Base-by-base conservation (phyloP, 1,140 invertebrate species). In the Drosophila albomicans region DNA sequence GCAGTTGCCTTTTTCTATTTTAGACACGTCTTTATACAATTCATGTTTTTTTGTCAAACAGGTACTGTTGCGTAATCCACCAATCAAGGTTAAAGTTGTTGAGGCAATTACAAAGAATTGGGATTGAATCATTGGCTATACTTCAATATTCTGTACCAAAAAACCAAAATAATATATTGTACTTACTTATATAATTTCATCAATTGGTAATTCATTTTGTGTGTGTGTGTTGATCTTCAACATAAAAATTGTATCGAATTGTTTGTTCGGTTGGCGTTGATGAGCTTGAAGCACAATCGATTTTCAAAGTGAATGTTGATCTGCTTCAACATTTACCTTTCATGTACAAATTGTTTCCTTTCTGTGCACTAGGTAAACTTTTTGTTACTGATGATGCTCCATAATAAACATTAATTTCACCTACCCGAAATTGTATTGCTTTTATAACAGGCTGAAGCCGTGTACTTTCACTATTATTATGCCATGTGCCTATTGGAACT, bases 221-320 rank as follows among this genome's bases (percentile, higher is more conserved):
- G 1, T 48, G 11, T 5, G 4, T 5, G 4, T 13, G 13, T 7
- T 3, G 7, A 49, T 45, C 43, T 11, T n/a, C 20, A 67, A 52
- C 46, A 51, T 48, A 59, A 48, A 61, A 63, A 78, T 67, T 81
- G 54, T 64, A 81, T 56, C 69, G 69, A 82, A 78, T 82, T 73
- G 72, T 82, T 75, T 67, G 43, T 61, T 32, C 57, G 61, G 8
- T 64, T 80, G 67, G 73, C 70, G 70, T 65, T 81, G 78, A 85
- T 78, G 78, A 65, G 43, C 80, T 78, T 52, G 20, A 25, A 64
- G 67, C 51, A 77, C 58, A n/a, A 43, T 43, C 41, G 41, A 13
- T 73, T 78, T 85, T 81, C 69, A 52, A 79, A 86, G 82, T 86
- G 82, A 86, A 86, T 78, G 78, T 78, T 86, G 67, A 54, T 61